Base-by-base conservation (phyloP, 2,797 vertebrate genomes). In the Uromys caudimaculatus region DNA sequence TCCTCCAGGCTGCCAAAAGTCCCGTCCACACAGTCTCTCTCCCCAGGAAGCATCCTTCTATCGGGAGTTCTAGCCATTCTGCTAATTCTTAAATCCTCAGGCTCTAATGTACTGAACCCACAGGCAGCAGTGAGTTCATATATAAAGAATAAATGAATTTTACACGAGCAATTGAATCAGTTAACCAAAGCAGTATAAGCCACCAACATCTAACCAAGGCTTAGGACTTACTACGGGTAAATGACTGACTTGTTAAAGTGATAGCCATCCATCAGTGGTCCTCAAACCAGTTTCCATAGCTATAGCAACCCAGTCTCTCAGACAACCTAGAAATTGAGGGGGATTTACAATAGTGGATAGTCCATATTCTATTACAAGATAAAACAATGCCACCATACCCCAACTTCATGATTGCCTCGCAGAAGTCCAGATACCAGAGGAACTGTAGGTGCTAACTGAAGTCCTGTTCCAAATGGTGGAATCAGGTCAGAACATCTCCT, bases 31-130 rank as follows among this genome's bases (percentile, higher is more conserved):
- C 4, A 35, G 10, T 35, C 32, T 64, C 52, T 27, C 52, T 93
- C 32, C 41, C 62, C 29, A 0, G 35, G 2, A 29, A 41, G 19
- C 62, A 19, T 7, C 3, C 3, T 0, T 3, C 3, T 32, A n/a
- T 27, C 35, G 6, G 64, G 58, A 76, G 0, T 56, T 3, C 0
- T 38, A 38, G 19, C 56, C 52, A 0, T 17, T 13, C 0, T 35
- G 35, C 35, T 58, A n/a, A 38, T 52, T 86, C 82, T 58, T 24
- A 7, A 14, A 5, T 14, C 21, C 14, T 35, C 29, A 50, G 60
- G 14, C 14, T 64, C 90, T 64, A 7, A 54, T 38, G 9, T 4
- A 16, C 44, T 52, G 1, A 41, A 50, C 50, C 13, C 8, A 14
- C 3, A 4, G 17, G 29, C 16, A 29, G 21, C 50, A 10, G 23